Percentiles rank a stretch among this genome's conserved stretches.
phyloP scores from a whole-genome alignment of 2,797 vertebrate genomes.

The Spinus pinus region DNA sequence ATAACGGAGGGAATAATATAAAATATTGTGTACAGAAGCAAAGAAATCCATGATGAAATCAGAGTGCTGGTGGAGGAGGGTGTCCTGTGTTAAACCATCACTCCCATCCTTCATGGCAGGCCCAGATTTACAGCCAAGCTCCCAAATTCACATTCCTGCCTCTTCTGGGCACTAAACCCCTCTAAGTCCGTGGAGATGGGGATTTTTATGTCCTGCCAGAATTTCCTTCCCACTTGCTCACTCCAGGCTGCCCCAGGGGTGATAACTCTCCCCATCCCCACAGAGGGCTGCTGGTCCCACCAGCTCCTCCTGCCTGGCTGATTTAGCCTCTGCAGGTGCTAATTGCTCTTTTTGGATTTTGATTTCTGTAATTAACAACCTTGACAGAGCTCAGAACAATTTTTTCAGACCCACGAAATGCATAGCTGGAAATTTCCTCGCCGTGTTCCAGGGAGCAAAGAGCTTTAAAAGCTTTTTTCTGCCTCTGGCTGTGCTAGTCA shows the following conservation, averaged over 20 bases:
- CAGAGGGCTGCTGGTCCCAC: neutral
- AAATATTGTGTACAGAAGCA: neutral
- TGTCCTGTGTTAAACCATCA: fast-evolving
- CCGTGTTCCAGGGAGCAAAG: neutral
- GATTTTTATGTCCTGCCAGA: neutral
- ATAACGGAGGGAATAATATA: neutral
- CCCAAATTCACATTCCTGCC: neutral
- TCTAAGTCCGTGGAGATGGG: fast-evolving
- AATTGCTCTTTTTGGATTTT: neutral
- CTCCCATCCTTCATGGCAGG: neutral
- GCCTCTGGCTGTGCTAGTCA: neutral
- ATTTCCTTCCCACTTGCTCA: neutral
- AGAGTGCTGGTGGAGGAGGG: neutral
- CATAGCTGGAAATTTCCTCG: fast-evolving
- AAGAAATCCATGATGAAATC: neutral
- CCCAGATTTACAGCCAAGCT: neutral
- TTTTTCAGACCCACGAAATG: neutral
- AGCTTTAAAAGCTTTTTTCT: neutral
- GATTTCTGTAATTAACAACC: neutral
- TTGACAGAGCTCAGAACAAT: neutral
- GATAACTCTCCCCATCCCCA: neutral
- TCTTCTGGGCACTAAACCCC: neutral
- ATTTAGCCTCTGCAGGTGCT: neutral
- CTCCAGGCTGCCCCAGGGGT: neutral
- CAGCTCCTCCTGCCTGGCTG: neutral